Evolutionary conservation across 1,140 invertebrate genomes (phyloP), one percentile per base, ranked within the genome.

Genomic region (Stenopsyche tienmushanensis): DNA sequence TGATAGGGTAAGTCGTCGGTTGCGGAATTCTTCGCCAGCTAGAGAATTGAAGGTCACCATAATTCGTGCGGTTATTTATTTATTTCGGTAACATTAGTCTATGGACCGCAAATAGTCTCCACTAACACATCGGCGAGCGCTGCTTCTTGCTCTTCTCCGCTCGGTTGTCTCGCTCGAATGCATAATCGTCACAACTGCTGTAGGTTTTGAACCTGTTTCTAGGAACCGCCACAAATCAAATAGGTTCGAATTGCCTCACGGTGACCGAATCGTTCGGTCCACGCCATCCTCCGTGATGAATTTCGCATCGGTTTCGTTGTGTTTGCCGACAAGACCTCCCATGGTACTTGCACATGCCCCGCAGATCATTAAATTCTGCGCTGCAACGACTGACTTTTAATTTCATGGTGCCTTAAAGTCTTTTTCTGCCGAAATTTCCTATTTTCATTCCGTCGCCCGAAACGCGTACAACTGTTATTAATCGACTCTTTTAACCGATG

Each of bases 1-100:
- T 60, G 57, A 60, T 44, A 60, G 57, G 57, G 57, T 60, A 60
- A 13, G 18, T 26, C 9, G 42, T 23, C 44, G 42, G 41, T 15
- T 44, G 41, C 57, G 57, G 25, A 60, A 60, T 60, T 60, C 55
- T 60, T 58, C 8, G 57, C 57, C 41, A 20, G 41, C 44, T 8
- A 9, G 17, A 47, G 41, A 60, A 60, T 60, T 39, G 57, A 60
- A 60, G 57, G 57, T 60, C 57, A 60, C 57, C 2, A 17, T 18
- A 60, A 60, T 42, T 60, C 57, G 57, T 60, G 57, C 41, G 17
- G 42, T 60, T 60, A 60, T 60, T 60, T 60, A 60, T 60, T 60
- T 58, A 58, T 58, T 58, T 60, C 39, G 44, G 44, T 47, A 47
- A 47, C 44, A 47, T 47, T 47, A 47, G 44, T 20, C 44, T 20